Evolutionary conservation across 1,140 invertebrate species (phyloP).

Genomic region (Heliconius congener): DNA sequence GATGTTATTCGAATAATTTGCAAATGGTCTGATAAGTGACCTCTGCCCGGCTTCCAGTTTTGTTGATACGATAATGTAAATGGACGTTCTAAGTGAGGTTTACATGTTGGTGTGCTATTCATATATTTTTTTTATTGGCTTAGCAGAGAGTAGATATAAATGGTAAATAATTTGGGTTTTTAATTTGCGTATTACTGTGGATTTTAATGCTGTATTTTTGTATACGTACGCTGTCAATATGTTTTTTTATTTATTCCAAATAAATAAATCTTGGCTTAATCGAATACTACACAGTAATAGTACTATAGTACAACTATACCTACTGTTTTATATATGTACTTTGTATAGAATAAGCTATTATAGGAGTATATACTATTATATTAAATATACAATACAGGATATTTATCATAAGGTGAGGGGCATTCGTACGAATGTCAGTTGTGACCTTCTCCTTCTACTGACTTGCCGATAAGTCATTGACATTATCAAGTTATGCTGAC

Average conservation of each 20-base stretch:
- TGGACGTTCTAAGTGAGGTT: slow-evolving; percentile 28
- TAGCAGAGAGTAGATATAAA: too few relatives aligned
- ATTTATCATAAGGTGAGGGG: not conserved
- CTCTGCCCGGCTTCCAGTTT: slow-evolving; percentile 31
- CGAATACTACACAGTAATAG: too few relatives aligned
- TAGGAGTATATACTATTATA: not conserved
- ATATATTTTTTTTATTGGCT: not conserved
- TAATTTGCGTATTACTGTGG: too few relatives aligned
- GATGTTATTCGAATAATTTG: slow-evolving; percentile 32
- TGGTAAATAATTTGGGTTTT: too few relatives aligned
- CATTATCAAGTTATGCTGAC: not conserved
- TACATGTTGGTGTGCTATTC: slow-evolving; percentile 28
- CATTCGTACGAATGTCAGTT: not conserved
- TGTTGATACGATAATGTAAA: slow-evolving; percentile 36
- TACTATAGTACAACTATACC: too few relatives aligned
- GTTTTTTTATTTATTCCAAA: too few relatives aligned
- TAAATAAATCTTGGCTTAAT: too few relatives aligned
- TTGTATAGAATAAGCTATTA: too few relatives aligned
- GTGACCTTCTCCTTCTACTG: not conserved
- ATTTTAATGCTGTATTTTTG: too few relatives aligned
- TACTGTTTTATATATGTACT: too few relatives aligned
- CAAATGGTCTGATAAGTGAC: slow-evolving; percentile 36
- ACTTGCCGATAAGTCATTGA: not conserved
- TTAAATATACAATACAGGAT: too few relatives aligned
- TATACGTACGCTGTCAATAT: too few relatives aligned